Percentiles rank a stretch among this genome's conserved stretches.
phyloP scores from a whole-genome alignment of 2,797 vertebrate species.

The Phataginus tricuspis region DNA sequence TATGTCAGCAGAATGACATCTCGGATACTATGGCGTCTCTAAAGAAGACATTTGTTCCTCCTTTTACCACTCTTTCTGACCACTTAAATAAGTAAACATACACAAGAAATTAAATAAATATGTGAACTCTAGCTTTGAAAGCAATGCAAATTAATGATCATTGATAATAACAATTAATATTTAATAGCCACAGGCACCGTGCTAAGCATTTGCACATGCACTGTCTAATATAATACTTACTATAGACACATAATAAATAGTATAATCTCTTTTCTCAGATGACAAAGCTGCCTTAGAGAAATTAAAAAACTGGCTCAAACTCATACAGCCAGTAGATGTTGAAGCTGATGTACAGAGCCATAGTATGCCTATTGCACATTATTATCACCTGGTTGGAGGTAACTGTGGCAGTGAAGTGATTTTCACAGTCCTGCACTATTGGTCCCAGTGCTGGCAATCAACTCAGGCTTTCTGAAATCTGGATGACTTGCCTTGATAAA shows the following conservation, averaged over 20 bases:
- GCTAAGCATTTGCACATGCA: not conserved
- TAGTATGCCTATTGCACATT: not conserved
- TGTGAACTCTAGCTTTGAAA: not conserved
- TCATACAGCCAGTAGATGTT: not conserved
- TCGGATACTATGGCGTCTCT: not conserved
- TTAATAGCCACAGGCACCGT: not conserved
- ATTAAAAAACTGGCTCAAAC: not conserved
- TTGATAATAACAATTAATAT: not conserved
- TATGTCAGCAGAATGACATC: not conserved
- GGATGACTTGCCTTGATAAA: not conserved
- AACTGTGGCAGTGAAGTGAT: not conserved
- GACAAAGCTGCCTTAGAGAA: not conserved
- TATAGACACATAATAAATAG: not conserved
- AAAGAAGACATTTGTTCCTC: not conserved
- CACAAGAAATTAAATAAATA: not conserved
- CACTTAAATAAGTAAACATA: not conserved
- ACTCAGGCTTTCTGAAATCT: not conserved
- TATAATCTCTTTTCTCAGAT: not conserved
- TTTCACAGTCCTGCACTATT: rapidly evolving
- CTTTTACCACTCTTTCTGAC: not conserved
- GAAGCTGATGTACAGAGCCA: not conserved
- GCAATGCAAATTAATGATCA: not conserved
- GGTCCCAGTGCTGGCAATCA: not conserved
- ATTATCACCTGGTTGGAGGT: not conserved
- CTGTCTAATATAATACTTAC: not conserved